Base-by-base conservation (phyloP, 2,888 invertebrate species). In the Anagyrus pseudococci region DNA sequence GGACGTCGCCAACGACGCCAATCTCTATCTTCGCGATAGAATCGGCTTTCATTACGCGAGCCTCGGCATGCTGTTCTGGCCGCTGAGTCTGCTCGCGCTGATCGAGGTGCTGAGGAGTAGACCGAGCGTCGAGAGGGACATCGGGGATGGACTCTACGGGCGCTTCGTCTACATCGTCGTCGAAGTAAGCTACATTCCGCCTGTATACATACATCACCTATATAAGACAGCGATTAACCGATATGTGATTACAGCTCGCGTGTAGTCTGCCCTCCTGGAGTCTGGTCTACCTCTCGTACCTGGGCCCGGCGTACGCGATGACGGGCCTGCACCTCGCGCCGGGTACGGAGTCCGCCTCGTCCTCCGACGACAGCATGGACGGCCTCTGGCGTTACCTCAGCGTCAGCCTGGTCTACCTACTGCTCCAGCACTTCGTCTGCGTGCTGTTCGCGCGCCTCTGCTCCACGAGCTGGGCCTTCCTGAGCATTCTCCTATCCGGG, bases 251-350 rank as follows among this genome's bases (percentile, higher is more conserved):
- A 10, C 82, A 96, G 94, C 87, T 90, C 74, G 81, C 93, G 54
- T 85, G 92, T 71, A 92, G 91, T 71, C 75, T 94, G 29, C 89
- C 91, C 75, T 90, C 93, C 1, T 90, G 93, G 57, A 83, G 89
- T 53, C 85, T 93, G 68, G 88, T 94, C 50, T 94, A 94, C 87
- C 75, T 94, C 69, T 91, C 93, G 3, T 96, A 92, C 77, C 78
- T 94, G 56, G 88, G 94, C 62, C 96, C 96, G 17, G 93, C 93
- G 47, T 94, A 92, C 77, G 92, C 92, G 19, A 94, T 94, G 94
- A 89, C 90, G 25, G 93, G 93, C 0, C 81, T 93, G 0, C 92
- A 93, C 72, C 87, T 76, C 2, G 72, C 72, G 7, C 23, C 37
- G 4, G 15, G 23, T 2, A n/a, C 23, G 15, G 64, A 50, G 1